A percentile compares a stretch with the other conserved stretches of the same genome.
These are phyloP conservation scores for Aplochiton taeniatus DNA, from an alignment of 2,797 vertebrate species.

Conservation along the genomic window DNA sequence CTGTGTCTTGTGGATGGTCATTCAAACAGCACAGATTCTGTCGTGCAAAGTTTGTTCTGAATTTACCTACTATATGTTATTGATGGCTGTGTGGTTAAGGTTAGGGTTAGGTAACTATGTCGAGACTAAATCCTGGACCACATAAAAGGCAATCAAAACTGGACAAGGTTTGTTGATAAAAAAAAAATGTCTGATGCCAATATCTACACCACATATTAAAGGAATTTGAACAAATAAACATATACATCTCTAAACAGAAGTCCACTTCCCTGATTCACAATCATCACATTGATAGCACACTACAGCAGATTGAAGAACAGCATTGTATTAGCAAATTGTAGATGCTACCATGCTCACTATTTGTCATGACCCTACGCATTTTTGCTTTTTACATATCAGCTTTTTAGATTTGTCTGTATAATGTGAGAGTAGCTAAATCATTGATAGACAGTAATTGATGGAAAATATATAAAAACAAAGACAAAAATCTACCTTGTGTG, in stretches of 20 bases:
- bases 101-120: background rate
- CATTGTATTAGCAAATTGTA: slow-evolving; percentile 53
- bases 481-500: slow-evolving; percentile 40
- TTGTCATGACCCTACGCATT: slow-evolving; percentile 44
- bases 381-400: slow-evolving; percentile 50
- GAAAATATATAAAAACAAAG: slow-evolving; percentile 52
- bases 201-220: slow-evolving; percentile 39
- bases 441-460: slow-evolving; percentile 41
- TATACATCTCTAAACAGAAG: slow-evolving; percentile 9
- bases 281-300: slow-evolving; percentile 51
- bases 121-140: slow-evolving; percentile 55
- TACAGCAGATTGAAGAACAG: slow-evolving; percentile 50
- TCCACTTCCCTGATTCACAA: too few species aligned
- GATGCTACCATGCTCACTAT: slow-evolving; percentile 62
- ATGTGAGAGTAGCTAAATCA: slow-evolving; percentile 37
- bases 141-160: slow-evolving; percentile 60
- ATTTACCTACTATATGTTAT: slow-evolving; percentile 27
- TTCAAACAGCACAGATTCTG: slow-evolving; percentile 17
- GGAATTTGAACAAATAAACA: slow-evolving; percentile 52
- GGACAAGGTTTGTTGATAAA: slow-evolving; percentile 57
- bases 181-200: slow-evolving; percentile 44
- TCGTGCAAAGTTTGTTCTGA: slow-evolving; percentile 33
- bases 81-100: slow-evolving; percentile 49
- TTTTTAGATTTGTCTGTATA: slow-evolving; percentile 40
- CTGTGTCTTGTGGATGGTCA: slow-evolving; percentile 37